Percentiles rank a stretch among this genome's conserved stretches.
Conservation (phyloP, 1,140 invertebrate species). For the Brachionus koreanus region DNA sequence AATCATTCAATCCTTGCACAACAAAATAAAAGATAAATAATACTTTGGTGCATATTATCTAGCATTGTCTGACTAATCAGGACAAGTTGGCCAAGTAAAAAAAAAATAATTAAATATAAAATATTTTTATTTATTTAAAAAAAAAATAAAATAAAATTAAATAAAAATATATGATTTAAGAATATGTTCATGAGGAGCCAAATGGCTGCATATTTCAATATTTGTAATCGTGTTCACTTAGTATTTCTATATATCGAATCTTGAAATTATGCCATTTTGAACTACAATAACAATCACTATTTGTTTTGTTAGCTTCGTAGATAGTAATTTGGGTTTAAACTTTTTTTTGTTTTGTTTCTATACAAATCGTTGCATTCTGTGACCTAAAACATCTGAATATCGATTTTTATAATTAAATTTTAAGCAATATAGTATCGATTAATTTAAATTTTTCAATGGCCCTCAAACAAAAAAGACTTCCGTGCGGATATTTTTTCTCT, state of each 20-base stretch:
- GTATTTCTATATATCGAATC: conserved; percentile 20
- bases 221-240: conserved; percentile 33
- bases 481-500: neutral
- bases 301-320: neutral
- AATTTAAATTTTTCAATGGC: neutral
- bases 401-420: neutral
- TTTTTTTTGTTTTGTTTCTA: conserved; percentile 16
- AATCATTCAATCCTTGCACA: neutral
- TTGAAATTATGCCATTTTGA: conserved; percentile 26
- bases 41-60: conserved; percentile 11
- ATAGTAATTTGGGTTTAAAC: neutral
- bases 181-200: neutral
- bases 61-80: neutral
- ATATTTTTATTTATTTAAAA: neutral
- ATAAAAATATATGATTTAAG: neutral
- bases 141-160: neutral
- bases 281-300: conserved; percentile 13
- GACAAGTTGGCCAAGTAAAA: neutral
- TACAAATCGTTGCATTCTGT: neutral
- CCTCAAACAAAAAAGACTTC: neutral
- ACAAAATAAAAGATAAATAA: neutral
- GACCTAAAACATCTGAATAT: conserved; percentile 1
- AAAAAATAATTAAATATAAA: neutral
- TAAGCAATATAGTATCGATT: neutral
- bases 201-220: conserved; percentile 3